Percentiles rank a stretch among this genome's conserved stretches.
phyloP scores from a whole-genome alignment of 1,140 invertebrate genomes.

The Trigoniulus corallinus region DNA sequence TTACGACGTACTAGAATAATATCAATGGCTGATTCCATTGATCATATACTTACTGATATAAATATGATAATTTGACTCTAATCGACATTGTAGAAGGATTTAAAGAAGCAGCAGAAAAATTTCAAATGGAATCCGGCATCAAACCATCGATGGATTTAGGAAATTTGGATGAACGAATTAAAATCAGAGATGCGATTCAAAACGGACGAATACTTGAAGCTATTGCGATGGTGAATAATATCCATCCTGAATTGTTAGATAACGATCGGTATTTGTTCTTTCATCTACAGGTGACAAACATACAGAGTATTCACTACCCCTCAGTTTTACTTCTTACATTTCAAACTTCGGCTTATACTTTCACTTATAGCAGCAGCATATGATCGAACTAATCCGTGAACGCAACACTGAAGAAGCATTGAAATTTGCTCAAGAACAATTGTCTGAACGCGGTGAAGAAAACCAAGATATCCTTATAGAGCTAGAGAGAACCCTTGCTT shows the following conservation, averaged over 20 bases:
- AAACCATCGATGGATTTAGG: slow-evolving; percentile 70
- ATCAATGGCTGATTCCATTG: no score
- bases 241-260: slow-evolving; percentile 87
- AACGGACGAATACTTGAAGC: slow-evolving; percentile 83
- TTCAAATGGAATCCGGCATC: slow-evolving; percentile 82
- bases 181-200: slow-evolving; percentile 87
- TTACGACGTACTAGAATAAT: no score
- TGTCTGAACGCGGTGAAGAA: slow-evolving; percentile 77
- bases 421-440: slow-evolving; percentile 84
- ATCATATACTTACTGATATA: not conserved
- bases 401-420: slow-evolving; percentile 86
- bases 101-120: slow-evolving; percentile 95
- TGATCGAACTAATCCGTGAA: slow-evolving; percentile 80
- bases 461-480: slow-evolving; percentile 44
- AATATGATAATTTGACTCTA: not conserved
- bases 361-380: slow-evolving; percentile 62
- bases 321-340: no score
- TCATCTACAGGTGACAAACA: slow-evolving; percentile 59
- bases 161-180: slow-evolving; percentile 79
- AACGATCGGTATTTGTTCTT: slow-evolving; percentile 92
- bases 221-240: slow-evolving; percentile 77
- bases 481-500: slow-evolving; percentile 62
- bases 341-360: not conserved
- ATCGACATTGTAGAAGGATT: slow-evolving; percentile 60
- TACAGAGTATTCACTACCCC: not conserved